A percentile compares a stretch with the other conserved stretches of the same genome.
These are phyloP conservation scores for Amphiduros pacificus DNA, from an alignment of 2,888 invertebrate species.

Conservation along the genomic window DNA sequence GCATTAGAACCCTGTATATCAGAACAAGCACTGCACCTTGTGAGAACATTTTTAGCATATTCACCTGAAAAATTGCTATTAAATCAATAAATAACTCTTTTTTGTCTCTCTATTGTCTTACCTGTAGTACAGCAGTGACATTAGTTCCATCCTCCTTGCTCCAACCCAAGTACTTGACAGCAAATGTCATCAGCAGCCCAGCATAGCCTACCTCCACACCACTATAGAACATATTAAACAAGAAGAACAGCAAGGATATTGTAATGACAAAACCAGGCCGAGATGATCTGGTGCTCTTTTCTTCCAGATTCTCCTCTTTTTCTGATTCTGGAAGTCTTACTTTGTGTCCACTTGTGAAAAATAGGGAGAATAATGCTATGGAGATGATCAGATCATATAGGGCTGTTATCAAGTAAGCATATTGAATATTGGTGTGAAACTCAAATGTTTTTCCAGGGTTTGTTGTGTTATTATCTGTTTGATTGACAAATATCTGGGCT, in stretches of 20 bases:
- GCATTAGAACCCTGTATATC: slow-evolving; percentile 22
- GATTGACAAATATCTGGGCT: not conserved
- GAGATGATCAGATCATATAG: slow-evolving; percentile 14
- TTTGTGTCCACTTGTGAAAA: not conserved
- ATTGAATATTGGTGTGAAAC: slow-evolving; percentile 41
- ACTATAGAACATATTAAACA: slow-evolving; percentile 57
- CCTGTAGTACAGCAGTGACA: slow-evolving; percentile 51
- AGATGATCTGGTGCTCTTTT: not conserved
- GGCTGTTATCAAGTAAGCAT: slow-evolving; percentile 55
- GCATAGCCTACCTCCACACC: slow-evolving; percentile 61
- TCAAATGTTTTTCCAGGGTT: not conserved
- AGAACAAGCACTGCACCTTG: no score
- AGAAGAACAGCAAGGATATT: slow-evolving; percentile 49
- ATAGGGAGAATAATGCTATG: slow-evolving; percentile 3
- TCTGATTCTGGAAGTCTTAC: not conserved
- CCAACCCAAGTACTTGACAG: slow-evolving; percentile 50
- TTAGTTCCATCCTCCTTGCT: slow-evolving; percentile 50
- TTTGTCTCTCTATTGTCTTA: no score
- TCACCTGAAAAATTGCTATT: no score
- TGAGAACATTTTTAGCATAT: no score
- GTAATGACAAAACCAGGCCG: slow-evolving; percentile 2
- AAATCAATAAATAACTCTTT: no score
- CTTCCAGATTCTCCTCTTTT: not conserved
- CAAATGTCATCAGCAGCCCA: slow-evolving; percentile 57
- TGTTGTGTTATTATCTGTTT: not conserved